Conservation (phyloP, 2,113 vertebrate species). For the Opisthocomus hoazin region DNA sequence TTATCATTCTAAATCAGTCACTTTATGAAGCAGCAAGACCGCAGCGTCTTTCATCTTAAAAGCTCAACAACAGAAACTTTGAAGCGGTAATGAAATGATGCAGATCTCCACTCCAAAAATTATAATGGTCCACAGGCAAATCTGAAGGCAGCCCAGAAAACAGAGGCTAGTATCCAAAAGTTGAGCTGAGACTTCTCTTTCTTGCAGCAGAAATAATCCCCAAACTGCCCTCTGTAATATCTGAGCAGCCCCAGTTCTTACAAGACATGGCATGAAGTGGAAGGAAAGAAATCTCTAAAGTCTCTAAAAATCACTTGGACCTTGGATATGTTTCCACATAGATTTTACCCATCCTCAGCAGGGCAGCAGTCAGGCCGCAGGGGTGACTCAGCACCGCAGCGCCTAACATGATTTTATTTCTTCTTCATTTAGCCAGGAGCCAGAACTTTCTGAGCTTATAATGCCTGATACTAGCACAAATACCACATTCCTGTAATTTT, state of each 20-base stretch:
- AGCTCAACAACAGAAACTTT: constrained; percentile 50
- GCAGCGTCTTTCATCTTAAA: constrained; percentile 50
- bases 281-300: background rate
- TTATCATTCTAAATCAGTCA: constrained; percentile 50
- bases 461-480: background rate
- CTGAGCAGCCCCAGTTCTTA: background rate
- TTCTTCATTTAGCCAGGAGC: background rate
- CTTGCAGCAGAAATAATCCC: background rate
- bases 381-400: background rate
- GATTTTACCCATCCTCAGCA: background rate
- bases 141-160: background rate
- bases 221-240: background rate
- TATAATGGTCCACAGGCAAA: constrained; percentile 21
- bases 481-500: background rate
- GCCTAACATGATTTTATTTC: background rate
- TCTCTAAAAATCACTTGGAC: background rate
- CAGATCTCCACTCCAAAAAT: constrained; percentile 27
- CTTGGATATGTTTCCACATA: background rate
- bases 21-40: constrained; percentile 2
- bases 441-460: background rate
- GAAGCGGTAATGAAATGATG: constrained; percentile 3
- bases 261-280: background rate
- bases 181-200: background rate
- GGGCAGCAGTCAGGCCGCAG: background rate
- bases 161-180: background rate